phyloP scores from a whole-genome alignment of 2,888 invertebrate species.

The Onthophagus sagittarius region DNA sequence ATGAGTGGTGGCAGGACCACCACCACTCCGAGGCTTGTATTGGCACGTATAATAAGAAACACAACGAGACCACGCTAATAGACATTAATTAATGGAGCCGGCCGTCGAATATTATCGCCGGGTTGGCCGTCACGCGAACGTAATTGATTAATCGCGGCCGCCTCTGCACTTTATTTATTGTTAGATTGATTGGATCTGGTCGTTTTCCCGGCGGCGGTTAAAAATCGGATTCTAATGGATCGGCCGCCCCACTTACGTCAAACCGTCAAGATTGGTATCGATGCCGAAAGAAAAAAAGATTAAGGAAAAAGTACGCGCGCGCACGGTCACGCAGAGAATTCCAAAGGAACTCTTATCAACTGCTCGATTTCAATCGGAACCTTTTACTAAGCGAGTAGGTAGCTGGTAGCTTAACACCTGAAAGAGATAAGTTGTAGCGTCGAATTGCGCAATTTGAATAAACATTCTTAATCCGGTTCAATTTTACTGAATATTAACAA shows the following conservation, averaged over 20 bases:
- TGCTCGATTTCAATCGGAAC: neutral
- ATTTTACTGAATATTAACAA: no score
- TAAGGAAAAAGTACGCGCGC: neutral
- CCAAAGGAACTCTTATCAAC: neutral
- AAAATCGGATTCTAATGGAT: neutral
- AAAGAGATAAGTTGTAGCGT: no score
- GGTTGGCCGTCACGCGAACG: neutral
- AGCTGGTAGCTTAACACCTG: no score
- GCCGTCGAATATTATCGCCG: neutral
- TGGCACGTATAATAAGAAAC: neutral
- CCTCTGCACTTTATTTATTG: neutral
- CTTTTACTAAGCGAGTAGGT: neutral
- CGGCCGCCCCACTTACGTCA: neutral
- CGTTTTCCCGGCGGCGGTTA: neutral
- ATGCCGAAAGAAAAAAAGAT: no score
- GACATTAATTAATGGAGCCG: neutral
- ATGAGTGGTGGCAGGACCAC: neutral
- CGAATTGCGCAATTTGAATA: no score
- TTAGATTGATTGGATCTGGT: neutral
- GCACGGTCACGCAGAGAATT: neutral
- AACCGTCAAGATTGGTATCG: neutral
- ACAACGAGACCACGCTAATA: neutral
- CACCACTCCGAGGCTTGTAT: neutral
- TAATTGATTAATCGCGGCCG: neutral
- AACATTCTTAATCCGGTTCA: no score